phyloP scores from a whole-genome alignment of 2,797 vertebrate genomes.

The Amblyraja radiata region DNA sequence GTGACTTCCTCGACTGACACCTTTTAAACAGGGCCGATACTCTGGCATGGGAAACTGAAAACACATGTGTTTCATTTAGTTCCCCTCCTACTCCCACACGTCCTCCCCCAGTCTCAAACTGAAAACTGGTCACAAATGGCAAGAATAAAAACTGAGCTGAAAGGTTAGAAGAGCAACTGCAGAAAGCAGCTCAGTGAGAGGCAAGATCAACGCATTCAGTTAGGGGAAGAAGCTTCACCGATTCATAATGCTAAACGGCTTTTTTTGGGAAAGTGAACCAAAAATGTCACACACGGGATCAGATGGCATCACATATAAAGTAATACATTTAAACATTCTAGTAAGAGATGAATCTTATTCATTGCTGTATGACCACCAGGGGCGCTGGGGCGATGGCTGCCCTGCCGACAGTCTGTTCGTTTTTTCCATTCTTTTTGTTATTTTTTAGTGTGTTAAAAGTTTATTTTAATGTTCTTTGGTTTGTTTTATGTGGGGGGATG shows the following conservation, averaged over 20 bases:
- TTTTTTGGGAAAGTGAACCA: too few species aligned
- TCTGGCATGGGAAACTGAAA: background rate
- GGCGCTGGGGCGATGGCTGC: too few species aligned
- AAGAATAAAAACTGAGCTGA: background rate
- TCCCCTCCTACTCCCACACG: background rate
- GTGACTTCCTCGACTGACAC: background rate
- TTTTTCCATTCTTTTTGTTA: too few species aligned
- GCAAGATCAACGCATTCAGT: background rate
- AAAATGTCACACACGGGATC: too few species aligned
- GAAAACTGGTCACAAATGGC: background rate
- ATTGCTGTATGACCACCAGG: too few species aligned
- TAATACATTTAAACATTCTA: too few species aligned
- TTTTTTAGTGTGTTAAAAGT: too few species aligned
- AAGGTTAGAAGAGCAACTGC: constrained; percentile 7
- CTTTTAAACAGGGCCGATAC: background rate
- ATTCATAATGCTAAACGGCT: background rate
- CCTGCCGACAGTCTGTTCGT: too few species aligned
- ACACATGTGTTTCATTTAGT: background rate
- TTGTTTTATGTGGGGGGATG: too few species aligned
- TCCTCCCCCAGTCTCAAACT: constrained; percentile 22
- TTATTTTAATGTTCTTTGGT: too few species aligned
- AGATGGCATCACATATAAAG: too few species aligned
- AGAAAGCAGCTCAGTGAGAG: background rate
- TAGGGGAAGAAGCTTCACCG: background rate
- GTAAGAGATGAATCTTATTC: too few species aligned